A percentile compares a stretch with the other conserved stretches of the same genome.
phyloP scores from a whole-genome alignment of 2,113 vertebrate species.

The Chrysemys picta region DNA sequence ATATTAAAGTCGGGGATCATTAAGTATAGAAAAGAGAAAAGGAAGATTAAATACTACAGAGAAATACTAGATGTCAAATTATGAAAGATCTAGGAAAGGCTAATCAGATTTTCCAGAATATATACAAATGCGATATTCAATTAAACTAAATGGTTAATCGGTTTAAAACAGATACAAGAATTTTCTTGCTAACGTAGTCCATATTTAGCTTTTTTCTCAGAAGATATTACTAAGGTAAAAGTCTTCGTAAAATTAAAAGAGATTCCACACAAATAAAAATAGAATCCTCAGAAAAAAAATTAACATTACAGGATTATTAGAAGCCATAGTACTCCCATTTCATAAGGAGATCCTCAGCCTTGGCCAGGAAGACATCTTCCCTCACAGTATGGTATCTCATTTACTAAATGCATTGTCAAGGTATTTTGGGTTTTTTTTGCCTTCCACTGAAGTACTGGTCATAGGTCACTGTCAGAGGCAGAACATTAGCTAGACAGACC shows the following conservation, averaged over 20 bases:
- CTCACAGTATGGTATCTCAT: not conserved
- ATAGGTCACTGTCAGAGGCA: not conserved
- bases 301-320: not conserved
- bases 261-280: not conserved
- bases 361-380: not conserved
- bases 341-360: not conserved
- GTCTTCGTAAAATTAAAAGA: not conserved
- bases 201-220: not conserved
- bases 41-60: not conserved
- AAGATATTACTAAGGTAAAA: not conserved
- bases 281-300: not conserved
- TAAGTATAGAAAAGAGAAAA: not conserved
- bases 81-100: accelerated
- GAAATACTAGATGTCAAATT: not conserved
- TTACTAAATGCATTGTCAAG: not conserved
- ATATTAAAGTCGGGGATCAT: not conserved
- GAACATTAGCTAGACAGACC: not conserved
- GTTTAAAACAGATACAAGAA: not conserved
- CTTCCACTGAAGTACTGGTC: not conserved
- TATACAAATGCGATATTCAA: not conserved
- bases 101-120: not conserved
- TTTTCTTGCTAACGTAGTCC: not conserved
- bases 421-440: not conserved
- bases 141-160: not conserved
- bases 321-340: not conserved